phyloP scores from a whole-genome alignment of 1,140 invertebrate species.

The Drosophila novamexicana region DNA sequence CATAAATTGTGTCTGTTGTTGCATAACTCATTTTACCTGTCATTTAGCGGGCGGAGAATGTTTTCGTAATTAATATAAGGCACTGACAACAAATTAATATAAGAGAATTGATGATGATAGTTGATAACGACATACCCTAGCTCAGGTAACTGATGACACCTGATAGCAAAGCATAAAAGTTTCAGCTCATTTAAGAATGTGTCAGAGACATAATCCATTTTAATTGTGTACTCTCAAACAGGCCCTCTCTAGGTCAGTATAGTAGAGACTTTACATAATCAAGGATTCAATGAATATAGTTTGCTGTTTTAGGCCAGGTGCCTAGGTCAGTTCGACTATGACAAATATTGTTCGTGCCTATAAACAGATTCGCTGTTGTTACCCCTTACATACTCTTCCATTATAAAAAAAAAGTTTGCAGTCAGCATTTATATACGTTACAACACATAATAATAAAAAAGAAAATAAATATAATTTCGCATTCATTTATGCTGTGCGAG shows the following conservation, averaged over 20 bases:
- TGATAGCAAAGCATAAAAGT: slow-evolving; percentile 8
- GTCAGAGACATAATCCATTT: background rate
- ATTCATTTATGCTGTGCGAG: slow-evolving; percentile 72
- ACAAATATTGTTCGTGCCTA: too few relatives aligned
- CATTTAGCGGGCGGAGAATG: slow-evolving; percentile 31
- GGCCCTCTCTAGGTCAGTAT: too few relatives aligned
- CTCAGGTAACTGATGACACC: slow-evolving; percentile 14
- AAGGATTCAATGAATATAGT: too few relatives aligned
- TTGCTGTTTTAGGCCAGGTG: too few relatives aligned
- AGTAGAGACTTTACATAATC: too few relatives aligned
- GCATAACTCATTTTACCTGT: slow-evolving; percentile 78
- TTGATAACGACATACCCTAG: slow-evolving; percentile 31
- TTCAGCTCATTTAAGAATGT: background rate
- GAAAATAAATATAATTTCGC: slow-evolving; percentile 51
- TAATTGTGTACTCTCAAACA: background rate
- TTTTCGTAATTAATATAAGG: slow-evolving; percentile 57
- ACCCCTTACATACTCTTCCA: slow-evolving; percentile 5
- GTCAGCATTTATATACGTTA: slow-evolving; percentile 71
- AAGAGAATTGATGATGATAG: slow-evolving; percentile 40
- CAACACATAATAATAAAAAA: slow-evolving; percentile 40
- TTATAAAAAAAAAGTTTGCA: slow-evolving; percentile 31
- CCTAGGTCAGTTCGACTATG: too few relatives aligned
- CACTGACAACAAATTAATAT: slow-evolving; percentile 49
- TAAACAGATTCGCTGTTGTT: background rate
- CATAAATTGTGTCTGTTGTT: slow-evolving; percentile 53